phyloP scores from a whole-genome alignment of 2,888 invertebrate genomes.

The Limnephilus marmoratus region DNA sequence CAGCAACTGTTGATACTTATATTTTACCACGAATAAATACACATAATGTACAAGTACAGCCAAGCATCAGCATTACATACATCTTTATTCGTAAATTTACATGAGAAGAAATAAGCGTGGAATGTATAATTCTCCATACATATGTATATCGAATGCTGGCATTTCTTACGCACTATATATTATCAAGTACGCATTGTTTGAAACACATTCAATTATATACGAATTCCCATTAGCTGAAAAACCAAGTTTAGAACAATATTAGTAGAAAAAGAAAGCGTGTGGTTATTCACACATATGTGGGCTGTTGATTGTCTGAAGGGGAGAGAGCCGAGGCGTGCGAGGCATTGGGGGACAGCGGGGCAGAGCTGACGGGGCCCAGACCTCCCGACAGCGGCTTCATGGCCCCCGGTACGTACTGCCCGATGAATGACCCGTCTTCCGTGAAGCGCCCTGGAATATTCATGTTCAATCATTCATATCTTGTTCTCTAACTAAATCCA shows the following conservation, averaged over 20 bases:
- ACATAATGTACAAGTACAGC: slow-evolving; percentile 54
- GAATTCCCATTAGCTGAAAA: slow-evolving; percentile 28
- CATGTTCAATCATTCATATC: neutral
- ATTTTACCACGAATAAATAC: slow-evolving; percentile 44
- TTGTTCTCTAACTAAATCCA: neutral
- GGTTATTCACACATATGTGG: slow-evolving; percentile 70
- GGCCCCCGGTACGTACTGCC: slow-evolving; percentile 94
- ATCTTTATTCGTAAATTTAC: slow-evolving; percentile 35
- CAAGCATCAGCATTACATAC: slow-evolving; percentile 52
- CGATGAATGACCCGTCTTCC: slow-evolving; percentile 98
- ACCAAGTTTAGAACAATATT: neutral
- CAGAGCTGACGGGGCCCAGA: slow-evolving; percentile 58
- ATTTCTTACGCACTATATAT: slow-evolving; percentile 37
- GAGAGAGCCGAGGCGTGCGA: slow-evolving; percentile 64
- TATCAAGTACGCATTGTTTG: slow-evolving; percentile 19
- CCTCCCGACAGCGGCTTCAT: slow-evolving; percentile 78
- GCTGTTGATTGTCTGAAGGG: slow-evolving; percentile 67
- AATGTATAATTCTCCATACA: slow-evolving; percentile 49
- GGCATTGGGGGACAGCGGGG: slow-evolving; percentile 69
- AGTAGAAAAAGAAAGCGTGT: slow-evolving; percentile 16
- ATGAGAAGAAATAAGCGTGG: slow-evolving; percentile 46
- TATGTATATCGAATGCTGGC: slow-evolving; percentile 8
- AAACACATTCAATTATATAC: slow-evolving; percentile 27
- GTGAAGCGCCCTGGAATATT: slow-evolving; percentile 88
- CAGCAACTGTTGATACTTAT: slow-evolving; percentile 53